phyloP scores from a whole-genome alignment of 2,113 vertebrate genomes.

The Nothobranchius furzeri region DNA sequence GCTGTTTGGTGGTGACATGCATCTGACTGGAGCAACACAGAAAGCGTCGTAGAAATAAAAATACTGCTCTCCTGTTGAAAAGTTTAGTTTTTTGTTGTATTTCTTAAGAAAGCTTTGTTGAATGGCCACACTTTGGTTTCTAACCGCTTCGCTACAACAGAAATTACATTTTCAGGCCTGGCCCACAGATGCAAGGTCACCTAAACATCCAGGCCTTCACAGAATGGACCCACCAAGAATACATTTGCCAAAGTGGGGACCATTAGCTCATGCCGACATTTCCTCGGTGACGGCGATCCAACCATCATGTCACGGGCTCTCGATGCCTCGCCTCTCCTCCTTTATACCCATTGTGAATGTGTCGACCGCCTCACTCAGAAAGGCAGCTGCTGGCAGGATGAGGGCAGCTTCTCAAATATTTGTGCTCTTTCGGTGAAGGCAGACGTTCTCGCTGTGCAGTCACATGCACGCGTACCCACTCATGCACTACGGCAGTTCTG shows the following conservation, averaged over 20 bases:
- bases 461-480: conserved; percentile 11
- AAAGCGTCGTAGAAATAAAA: too few relatives aligned
- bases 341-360: conserved; percentile 54
- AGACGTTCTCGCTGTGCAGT: conserved; percentile 38
- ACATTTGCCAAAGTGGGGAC: conserved; percentile 28
- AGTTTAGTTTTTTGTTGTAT: too few relatives aligned
- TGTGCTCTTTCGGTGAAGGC: conserved; percentile 54
- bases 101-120: not conserved
- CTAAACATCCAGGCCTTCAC: conserved; percentile 36
- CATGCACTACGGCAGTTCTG: conserved; percentile 12
- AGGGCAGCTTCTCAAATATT: conserved; percentile 62
- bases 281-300: conserved; percentile 61
- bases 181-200: conserved; percentile 49
- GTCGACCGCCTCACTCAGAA: conserved; percentile 52
- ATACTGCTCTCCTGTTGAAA: too few relatives aligned
- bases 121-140: conserved; percentile 29
- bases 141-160: conserved; percentile 31
- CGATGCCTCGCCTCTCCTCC: conserved; percentile 58
- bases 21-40: too few relatives aligned
- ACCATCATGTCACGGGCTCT: conserved; percentile 61
- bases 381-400: conserved; percentile 72
- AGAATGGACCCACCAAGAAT: conserved; percentile 16
- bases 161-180: conserved; percentile 31
- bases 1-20: too few relatives aligned
- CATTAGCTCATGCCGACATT: conserved; percentile 66